A percentile compares a stretch with the other conserved stretches of the same genome.
Conservation (phyloP, 2,113 vertebrate species). For the Lontra canadensis region DNA sequence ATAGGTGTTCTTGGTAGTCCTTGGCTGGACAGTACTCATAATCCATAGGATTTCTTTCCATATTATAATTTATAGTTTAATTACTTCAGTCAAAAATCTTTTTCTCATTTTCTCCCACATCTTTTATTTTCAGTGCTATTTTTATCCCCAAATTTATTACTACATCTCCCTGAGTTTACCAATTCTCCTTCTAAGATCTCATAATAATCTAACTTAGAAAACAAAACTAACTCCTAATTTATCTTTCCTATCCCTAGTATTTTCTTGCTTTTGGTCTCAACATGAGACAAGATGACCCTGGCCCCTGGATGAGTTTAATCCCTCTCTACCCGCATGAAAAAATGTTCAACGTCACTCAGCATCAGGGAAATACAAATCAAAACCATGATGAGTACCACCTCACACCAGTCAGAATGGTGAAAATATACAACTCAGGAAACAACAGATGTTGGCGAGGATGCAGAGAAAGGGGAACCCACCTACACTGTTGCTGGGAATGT, state of each 20-base stretch:
- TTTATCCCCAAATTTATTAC: not conserved
- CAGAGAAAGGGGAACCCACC: not conserved
- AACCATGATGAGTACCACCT: not conserved
- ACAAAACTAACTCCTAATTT: not conserved
- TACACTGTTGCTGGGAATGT: not conserved
- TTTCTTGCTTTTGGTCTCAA: not conserved
- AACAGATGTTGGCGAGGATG: not conserved
- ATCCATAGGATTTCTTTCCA: not conserved
- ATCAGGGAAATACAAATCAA: not conserved
- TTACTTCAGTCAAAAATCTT: not conserved
- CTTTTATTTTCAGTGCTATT: not conserved
- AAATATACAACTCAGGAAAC: not conserved
- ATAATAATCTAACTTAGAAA: slow-evolving; percentile 24
- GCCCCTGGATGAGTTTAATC: not conserved
- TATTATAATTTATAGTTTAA: not conserved
- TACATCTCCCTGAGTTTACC: not conserved
- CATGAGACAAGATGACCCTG: not conserved
- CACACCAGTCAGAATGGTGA: not conserved
- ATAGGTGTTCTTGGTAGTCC: not conserved
- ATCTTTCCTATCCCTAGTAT: not conserved
- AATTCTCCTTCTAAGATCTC: not conserved
- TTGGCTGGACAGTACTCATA: not conserved
- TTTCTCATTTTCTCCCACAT: not conserved
- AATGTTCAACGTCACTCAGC: not conserved
- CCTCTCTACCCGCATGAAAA: not conserved